Evolutionary conservation across 2,113 vertebrate genomes (phyloP), one percentile per base, ranked within the genome.

Genomic region (Myotis brandtii): DNA sequence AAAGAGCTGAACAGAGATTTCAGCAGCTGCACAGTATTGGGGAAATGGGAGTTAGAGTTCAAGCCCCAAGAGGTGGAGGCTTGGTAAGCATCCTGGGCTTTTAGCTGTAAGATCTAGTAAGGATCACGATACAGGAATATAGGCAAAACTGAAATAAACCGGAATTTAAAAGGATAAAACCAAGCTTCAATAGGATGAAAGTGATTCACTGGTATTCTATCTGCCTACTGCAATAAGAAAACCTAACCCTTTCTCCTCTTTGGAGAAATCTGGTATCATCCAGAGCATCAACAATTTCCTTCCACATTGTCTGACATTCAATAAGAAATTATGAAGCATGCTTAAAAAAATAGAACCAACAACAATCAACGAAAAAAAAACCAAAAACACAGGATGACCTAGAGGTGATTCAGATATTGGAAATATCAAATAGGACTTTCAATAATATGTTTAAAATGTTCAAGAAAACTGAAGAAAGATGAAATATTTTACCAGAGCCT

Each of bases 271-370:
- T 88, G 27, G 2, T 66, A 54, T 72, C 11, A 21, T n/a, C 32
- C 43, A 90, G n/a, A 96, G 25, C n/a, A 21, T 84, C 67, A 86
- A 66, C 21, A 80, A 50, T 80, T 87, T 94, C 80, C 66, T 92
- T 23, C 32, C 69, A 95, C 3, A 46, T 37, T 50, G 1, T 59
- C 30, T 89, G 17, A 82, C 27, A 85, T 62, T 93, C n/a, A 84
- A 16, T 37, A 92, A 81, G 48, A 87, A 88, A 92, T 66, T 23
- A 56, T 87, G 54, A 96, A 37, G 32, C 13, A 75, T 67, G 9
- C 13, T 93, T 81, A 12, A 66, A 79, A 90, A 56, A 66, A 64
- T 16, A 84, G 4, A 27, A 84, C 25, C 40, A 93, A 69, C 67
- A 89, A 34, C 17, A 2, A n/a, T n/a, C n/a, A n/a, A 43, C 43